phyloP scores from a whole-genome alignment of 1,140 invertebrate genomes.

The Geopemphigus sp. region DNA sequence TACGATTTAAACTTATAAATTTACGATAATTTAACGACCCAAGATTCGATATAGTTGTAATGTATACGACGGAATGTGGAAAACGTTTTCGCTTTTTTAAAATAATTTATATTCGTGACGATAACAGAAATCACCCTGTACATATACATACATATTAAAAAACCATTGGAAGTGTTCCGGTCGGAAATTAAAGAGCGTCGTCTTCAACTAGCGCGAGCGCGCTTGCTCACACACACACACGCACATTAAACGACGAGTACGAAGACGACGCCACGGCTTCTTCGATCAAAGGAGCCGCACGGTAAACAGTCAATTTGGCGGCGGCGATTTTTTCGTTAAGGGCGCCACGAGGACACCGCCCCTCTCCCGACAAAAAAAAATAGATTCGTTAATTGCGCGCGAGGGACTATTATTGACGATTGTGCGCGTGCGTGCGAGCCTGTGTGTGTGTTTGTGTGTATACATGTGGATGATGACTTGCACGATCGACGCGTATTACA shows the following conservation, averaged over 20 bases:
- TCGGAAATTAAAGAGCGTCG: slow-evolving; percentile 41
- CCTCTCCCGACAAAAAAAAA: slow-evolving; percentile 7
- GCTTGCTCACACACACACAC: background rate
- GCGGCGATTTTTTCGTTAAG: slow-evolving; percentile 26
- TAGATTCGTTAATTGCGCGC: slow-evolving; percentile 46
- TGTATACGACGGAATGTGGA: too few relatives aligned
- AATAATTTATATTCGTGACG: too few relatives aligned
- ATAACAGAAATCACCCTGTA: too few relatives aligned
- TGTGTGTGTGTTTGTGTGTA: background rate
- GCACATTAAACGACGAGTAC: background rate
- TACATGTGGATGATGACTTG: slow-evolving; percentile 36
- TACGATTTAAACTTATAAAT: too few relatives aligned
- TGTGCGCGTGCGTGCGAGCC: slow-evolving; percentile 10
- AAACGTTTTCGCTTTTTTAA: too few relatives aligned
- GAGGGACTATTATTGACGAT: slow-evolving; percentile 10
- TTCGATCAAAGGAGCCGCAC: slow-evolving; percentile 44
- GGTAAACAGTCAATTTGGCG: slow-evolving; percentile 49
- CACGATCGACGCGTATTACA: slow-evolving; percentile 8
- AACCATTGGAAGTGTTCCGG: slow-evolving; percentile 26
- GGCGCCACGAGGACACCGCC: slow-evolving; percentile 42
- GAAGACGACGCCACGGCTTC: slow-evolving; percentile 23
- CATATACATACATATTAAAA: background rate
- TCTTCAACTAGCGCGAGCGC: background rate
- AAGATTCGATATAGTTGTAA: too few relatives aligned
- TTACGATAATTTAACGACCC: too few relatives aligned